Evolutionary conservation across 2,797 vertebrate species (phyloP).

Genomic region (Naso thynnoides): DNA sequence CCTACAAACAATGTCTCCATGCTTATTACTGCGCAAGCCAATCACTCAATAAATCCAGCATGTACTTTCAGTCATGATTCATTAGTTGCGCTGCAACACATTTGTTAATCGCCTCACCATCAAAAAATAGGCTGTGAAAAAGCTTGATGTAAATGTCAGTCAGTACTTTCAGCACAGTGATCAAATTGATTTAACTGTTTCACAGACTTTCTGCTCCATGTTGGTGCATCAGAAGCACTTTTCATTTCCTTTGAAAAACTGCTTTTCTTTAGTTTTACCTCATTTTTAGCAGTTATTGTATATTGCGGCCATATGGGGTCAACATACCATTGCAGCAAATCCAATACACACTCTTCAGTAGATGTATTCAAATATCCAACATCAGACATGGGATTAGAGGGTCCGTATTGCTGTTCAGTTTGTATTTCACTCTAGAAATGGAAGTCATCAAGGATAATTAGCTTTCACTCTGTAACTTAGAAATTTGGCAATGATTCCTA

Average conservation of each 20-base stretch:
- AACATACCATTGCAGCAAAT: constrained; percentile 27
- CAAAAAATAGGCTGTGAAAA: constrained; percentile 40
- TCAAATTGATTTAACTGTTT: constrained; percentile 38
- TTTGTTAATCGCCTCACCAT: constrained; percentile 47
- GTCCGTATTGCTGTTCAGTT: not conserved
- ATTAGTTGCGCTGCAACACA: constrained; percentile 48
- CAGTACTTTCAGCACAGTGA: constrained; percentile 34
- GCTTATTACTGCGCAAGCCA: constrained; percentile 20
- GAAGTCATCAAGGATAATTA: no score
- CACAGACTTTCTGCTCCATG: constrained; percentile 6
- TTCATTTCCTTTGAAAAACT: constrained; percentile 3
- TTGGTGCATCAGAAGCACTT: constrained; percentile 41
- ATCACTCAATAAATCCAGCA: constrained; percentile 48
- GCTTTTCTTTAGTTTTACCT: constrained; percentile 3
- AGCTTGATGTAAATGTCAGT: constrained; percentile 48
- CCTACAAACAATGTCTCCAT: constrained; percentile 24
- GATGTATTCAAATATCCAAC: constrained; percentile 13
- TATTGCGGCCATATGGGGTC: constrained; percentile 22
- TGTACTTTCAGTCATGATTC: constrained; percentile 41
- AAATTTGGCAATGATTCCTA: no score
- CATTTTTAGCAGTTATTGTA: not conserved
- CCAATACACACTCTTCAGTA: constrained; percentile 11
- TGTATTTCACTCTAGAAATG: not conserved
- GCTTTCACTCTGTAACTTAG: no score
- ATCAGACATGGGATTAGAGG: constrained; percentile 5